Conservation (phyloP, 2,113 vertebrate genomes). For the Ctenodactylus gundi region DNA sequence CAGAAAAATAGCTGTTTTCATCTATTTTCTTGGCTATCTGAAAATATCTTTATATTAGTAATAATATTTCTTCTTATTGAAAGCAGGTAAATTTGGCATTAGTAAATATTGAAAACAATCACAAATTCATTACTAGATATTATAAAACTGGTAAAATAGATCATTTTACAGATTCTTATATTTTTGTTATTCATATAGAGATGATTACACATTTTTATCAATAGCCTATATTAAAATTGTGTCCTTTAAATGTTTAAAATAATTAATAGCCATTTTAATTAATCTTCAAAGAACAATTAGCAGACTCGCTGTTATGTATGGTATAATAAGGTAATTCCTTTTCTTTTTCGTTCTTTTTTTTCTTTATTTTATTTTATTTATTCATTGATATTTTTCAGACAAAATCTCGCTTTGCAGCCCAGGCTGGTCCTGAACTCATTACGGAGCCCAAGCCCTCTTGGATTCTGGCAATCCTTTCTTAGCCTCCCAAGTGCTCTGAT, state of each 20-base stretch:
- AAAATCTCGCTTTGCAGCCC: no score
- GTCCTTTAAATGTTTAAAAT: neutral
- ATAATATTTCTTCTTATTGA: neutral
- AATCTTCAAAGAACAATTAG: slow-evolving; percentile 36
- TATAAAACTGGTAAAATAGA: neutral
- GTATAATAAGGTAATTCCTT: no score
- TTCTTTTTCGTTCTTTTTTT: no score
- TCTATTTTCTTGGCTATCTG: neutral
- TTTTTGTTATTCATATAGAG: neutral
- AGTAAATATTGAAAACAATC: neutral
- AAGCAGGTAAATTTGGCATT: neutral
- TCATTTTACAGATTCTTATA: neutral
- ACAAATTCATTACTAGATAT: neutral
- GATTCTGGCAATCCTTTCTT: no score
- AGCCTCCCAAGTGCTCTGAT: no score
- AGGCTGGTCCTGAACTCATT: no score
- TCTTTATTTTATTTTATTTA: no score
- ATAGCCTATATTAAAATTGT: neutral
- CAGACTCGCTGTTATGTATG: neutral
- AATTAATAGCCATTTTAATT: slow-evolving; percentile 14
- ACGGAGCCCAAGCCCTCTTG: no score
- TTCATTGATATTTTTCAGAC: no score
- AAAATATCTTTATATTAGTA: neutral
- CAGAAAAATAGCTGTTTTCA: neutral
- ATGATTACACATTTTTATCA: neutral